Base-by-base conservation (phyloP, 2,888 invertebrate species). In the Heliconius ethilla region DNA sequence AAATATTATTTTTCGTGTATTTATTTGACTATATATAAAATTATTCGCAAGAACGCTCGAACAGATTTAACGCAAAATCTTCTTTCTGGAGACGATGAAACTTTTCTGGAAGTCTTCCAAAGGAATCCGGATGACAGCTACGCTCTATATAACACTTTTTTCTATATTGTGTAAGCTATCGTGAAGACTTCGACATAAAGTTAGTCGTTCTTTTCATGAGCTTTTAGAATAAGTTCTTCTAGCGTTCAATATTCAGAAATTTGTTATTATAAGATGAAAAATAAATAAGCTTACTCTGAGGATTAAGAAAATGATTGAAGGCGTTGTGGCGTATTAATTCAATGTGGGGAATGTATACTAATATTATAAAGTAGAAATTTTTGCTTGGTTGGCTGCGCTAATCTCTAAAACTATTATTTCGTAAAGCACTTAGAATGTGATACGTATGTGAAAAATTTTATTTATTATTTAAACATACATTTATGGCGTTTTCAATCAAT, bases 21-120 rank as follows among this genome's bases (percentile, higher is more conserved):
- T 51, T 15, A 25, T 40, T 33, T 25, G 13, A 40, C 37, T 18
- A 25, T 45, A 45, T 9, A 69, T 45, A 69, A 69, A 45, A 45
- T 69, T 69, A 69, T 45, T 25, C 40, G 69, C 40, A 69, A 69
- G 69, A 69, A 69, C 22, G 69, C 69, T 69, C 69, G 40, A 69
- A 69, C 40, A 45, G 69, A 69, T 69, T 69, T 69, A 69, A 69
- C 40, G 25, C 69, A 69, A 69, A 45, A 27, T 45, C 25, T n/a
- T 27, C 69, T 69, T 37, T 45, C 69, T 69, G 40, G n/a, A 69
- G 40, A 25, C 40, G 40, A 69, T 69, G 69, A 69, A 69, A 69
- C 69, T 69, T 69, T 69, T 40, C 45, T 69, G 69, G 69, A 45
- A 40, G 18, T 3, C 15, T 40, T 69, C 69, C 69, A 69, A 69